These are phyloP conservation scores for Araneus ventricosus DNA, from an alignment of 1,140 invertebrate species.

Conservation along the genomic window DNA sequence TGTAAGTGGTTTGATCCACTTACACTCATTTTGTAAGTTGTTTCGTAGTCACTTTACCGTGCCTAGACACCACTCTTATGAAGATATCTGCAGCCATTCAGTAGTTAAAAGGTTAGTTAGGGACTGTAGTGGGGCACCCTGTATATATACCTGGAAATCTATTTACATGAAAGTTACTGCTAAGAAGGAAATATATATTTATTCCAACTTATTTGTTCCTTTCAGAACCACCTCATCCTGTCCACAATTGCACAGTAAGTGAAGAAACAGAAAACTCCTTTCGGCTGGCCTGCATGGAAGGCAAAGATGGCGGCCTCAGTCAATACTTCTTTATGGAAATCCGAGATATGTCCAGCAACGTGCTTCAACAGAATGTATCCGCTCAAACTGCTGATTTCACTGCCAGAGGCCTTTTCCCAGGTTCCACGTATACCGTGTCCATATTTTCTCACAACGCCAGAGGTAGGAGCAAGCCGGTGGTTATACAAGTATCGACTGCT, in stretches of 20 bases:
- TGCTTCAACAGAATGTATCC: conserved; percentile 71
- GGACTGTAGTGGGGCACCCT: too few species aligned
- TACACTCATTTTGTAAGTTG: too few species aligned
- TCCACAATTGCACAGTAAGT: conserved; percentile 90
- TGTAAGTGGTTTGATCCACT: too few species aligned
- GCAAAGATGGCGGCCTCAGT: conserved; percentile 90
- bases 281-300: conserved; percentile 88
- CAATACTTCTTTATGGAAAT: conserved; percentile 91
- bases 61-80: too few species aligned
- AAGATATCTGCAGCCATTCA: too few species aligned
- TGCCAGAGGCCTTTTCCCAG: conserved; percentile 65
- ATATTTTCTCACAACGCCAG: conserved; percentile 87
- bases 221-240: conserved; percentile 88
- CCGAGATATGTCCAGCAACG: conserved; percentile 82
- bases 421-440: conserved; percentile 79
- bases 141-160: too few species aligned
- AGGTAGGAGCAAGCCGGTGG: conserved; percentile 84
- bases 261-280: conserved; percentile 91
- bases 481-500: conserved; percentile 71
- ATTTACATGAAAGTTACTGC: not conserved
- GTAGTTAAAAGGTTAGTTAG: too few species aligned
- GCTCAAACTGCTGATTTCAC: conserved; percentile 74
- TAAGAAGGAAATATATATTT: not conserved
- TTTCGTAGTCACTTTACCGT: too few species aligned
- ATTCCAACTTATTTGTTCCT: not conserved